A percentile compares a stretch with the other conserved stretches of the same genome.
Conservation (phyloP, 2,888 invertebrate species). For the Cinara cedri region DNA sequence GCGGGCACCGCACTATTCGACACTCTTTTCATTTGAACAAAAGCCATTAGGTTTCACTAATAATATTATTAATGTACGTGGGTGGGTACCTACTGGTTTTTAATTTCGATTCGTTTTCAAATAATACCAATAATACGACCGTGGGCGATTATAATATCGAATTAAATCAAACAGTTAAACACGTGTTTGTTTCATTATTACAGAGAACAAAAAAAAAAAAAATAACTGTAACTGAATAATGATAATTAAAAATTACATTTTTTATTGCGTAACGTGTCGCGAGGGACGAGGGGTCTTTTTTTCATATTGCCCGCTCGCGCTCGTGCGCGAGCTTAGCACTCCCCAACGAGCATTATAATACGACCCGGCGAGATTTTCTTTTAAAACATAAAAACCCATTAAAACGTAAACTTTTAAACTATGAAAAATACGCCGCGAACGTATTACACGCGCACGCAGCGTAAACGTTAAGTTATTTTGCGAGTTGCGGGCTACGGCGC, state of each 20-base stretch:
- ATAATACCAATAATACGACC: background rate
- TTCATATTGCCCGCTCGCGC: slow-evolving; percentile 44
- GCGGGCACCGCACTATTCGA: no score
- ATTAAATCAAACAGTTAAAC: slow-evolving; percentile 39
- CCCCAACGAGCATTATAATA: slow-evolving; percentile 50
- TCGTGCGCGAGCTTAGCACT: slow-evolving; percentile 50
- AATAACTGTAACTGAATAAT: slow-evolving; percentile 50
- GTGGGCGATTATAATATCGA: background rate
- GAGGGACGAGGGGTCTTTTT: slow-evolving; percentile 41
- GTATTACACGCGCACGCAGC: background rate
- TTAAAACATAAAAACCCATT: slow-evolving; percentile 48
- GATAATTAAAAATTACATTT: slow-evolving; percentile 54
- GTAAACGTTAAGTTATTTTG: slow-evolving; percentile 25
- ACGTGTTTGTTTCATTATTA: slow-evolving; percentile 51
- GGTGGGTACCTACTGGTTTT: background rate
- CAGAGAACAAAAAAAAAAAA: no score
- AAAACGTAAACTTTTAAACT: slow-evolving; percentile 42
- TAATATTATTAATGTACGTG: no score
- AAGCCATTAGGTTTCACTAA: slow-evolving; percentile 4
- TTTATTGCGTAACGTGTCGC: slow-evolving; percentile 50
- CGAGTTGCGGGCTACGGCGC: slow-evolving; percentile 27
- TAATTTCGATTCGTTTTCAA: slow-evolving; percentile 8
- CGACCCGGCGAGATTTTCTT: slow-evolving; percentile 47
- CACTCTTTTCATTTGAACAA: no score
- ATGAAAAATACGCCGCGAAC: slow-evolving; percentile 35